Conservation (phyloP, 2,113 vertebrate genomes). For the Syrrhaptes paradoxus region DNA sequence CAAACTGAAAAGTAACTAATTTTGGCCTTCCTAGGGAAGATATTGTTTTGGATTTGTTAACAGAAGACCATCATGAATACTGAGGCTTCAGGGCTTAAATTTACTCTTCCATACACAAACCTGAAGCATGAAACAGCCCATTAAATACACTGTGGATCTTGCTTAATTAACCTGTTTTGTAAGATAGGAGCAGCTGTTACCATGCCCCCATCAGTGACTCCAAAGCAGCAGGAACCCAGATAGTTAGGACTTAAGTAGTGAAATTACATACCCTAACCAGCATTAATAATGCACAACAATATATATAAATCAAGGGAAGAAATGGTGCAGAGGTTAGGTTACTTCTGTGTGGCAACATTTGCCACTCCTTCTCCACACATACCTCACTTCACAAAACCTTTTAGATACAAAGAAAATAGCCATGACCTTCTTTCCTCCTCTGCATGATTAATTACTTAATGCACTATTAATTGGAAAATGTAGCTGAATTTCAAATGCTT, state of each 20-base stretch:
- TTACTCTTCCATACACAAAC: not conserved
- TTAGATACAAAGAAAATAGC: conserved; percentile 68
- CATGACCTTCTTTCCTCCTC: conserved; percentile 80
- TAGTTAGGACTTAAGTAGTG: not conserved
- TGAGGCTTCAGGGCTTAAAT: not conserved
- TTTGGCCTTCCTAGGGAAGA: not conserved
- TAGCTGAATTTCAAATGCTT: conserved; percentile 89
- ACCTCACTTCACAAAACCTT: conserved; percentile 44
- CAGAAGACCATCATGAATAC: not conserved
- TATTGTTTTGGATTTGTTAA: not conserved
- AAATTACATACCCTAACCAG: not conserved
- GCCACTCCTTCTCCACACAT: not conserved
- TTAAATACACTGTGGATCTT: not conserved
- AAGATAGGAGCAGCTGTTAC: not conserved
- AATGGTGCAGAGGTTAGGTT: not conserved
- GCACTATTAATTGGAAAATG: conserved; percentile 91
- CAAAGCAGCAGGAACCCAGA: not conserved
- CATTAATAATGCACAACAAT: not conserved
- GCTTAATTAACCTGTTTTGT: not conserved
- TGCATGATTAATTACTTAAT: conserved; percentile 97
- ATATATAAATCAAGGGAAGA: not conserved
- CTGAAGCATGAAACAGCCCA: not conserved
- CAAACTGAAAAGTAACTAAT: not conserved
- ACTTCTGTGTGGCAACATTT: conserved; percentile 13
- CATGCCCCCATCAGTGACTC: not conserved